Evolutionary conservation across 2,113 vertebrate species (phyloP).

Genomic region (Charina bottae): DNA sequence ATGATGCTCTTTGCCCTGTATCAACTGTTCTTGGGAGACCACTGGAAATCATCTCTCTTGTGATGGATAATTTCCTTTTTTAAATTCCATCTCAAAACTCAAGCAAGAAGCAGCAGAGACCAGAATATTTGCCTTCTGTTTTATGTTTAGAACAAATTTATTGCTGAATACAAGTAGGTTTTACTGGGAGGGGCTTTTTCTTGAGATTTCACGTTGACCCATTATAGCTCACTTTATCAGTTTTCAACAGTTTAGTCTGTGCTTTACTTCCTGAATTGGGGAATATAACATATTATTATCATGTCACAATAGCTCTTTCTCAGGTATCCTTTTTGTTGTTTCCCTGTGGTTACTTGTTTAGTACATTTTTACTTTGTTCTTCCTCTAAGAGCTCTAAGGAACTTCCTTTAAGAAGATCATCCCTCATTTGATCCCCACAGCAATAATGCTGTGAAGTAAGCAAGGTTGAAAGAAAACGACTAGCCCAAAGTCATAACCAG

Average conservation of each 20-base stretch:
- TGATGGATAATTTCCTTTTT: constrained; percentile 18
- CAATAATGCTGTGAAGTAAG: neutral
- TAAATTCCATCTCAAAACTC: constrained; percentile 21
- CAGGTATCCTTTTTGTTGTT: neutral
- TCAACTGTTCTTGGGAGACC: constrained; percentile 10
- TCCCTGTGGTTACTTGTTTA: neutral
- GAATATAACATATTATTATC: neutral
- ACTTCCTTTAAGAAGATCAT: neutral
- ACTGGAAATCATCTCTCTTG: neutral
- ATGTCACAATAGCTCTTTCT: neutral
- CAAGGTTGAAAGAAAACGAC: neutral
- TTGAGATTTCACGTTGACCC: neutral
- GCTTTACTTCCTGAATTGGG: neutral
- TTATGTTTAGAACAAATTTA: neutral
- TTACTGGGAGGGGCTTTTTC: rapidly evolving
- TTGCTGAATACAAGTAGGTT: constrained; percentile 8
- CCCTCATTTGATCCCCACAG: neutral
- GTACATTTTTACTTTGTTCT: too few relatives aligned
- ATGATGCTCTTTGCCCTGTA: constrained; percentile 26
- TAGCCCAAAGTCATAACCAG: neutral
- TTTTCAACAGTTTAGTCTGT: neutral
- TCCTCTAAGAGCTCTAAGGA: neutral
- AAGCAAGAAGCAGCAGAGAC: constrained; percentile 19
- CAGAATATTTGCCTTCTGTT: neutral
- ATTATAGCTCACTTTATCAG: neutral